Base-by-base conservation (phyloP, 2,113 vertebrate genomes). In the Mirza zaza region DNA sequence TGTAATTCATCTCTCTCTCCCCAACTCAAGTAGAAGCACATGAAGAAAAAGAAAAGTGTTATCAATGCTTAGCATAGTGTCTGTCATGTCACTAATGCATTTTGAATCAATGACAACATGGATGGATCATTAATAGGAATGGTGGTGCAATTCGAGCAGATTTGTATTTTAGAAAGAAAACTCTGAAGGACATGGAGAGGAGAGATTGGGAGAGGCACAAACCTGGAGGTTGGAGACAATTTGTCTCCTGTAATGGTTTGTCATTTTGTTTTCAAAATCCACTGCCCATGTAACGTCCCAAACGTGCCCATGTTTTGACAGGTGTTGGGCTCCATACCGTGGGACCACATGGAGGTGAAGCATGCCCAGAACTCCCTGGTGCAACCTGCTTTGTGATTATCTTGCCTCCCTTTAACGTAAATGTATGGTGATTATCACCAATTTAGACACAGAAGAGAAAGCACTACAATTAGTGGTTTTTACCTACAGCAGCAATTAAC, bases 381-480 rank as follows among this genome's bases (percentile, higher is more conserved):
- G 21, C 25, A 4, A n/a, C 59, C 57, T 71, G 29, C 93, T 86
- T 91, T 90, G 88, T 91, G 88, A 96, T 96, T 89, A 94, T 84
- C 94, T 90, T 87, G 45, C 87, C 65, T 65, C 42, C 6, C 63
- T 95, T 94, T 90, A 95, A 95, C 87, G 50, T 95, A 94, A 92
- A 61, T 79, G 52, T 48, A 61, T 34, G 29, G 81, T 91, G 85
- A 93, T 95, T 87, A 91, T 90, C 95, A 42, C 76, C 80, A 77
- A 77, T 92, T 93, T 93, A 94, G 91, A 80, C 4, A 3, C n/a
- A 89, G 55, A 93, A 84, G 70, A 18, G 45, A 84, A 95, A 94
- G 48, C 85, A 84, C 29, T 91, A 4, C 87, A 95, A 96, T 96
- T 91, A 95, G 93, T 84, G 87, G 94, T 7, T 93, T 96, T 95